Percentiles rank a stretch among this genome's conserved stretches.
These are phyloP conservation scores for Tonatia bakeri DNA, from an alignment of 2,113 vertebrate genomes.

Conservation along the genomic window DNA sequence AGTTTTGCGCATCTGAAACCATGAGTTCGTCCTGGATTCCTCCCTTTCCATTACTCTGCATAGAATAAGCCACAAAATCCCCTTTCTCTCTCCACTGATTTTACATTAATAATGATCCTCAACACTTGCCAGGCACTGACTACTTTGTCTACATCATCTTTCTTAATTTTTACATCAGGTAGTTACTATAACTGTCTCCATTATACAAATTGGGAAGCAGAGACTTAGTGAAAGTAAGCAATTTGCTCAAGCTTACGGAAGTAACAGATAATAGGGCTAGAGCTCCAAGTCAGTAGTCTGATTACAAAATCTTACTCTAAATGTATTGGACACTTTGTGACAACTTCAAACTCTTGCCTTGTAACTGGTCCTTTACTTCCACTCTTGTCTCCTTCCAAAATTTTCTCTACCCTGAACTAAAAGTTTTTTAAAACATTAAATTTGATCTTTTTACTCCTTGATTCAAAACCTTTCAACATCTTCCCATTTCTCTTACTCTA, in stretches of 20 bases:
- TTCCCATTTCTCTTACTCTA: neutral
- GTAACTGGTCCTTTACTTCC: neutral
- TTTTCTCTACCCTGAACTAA: neutral
- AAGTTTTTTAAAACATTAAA: neutral
- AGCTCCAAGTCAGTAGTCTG: neutral
- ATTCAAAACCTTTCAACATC: neutral
- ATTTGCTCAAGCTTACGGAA: neutral
- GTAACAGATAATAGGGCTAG: neutral
- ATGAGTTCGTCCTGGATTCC: neutral
- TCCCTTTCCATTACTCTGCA: neutral
- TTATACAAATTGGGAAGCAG: neutral
- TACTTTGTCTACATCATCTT: neutral
- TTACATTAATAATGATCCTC: neutral
- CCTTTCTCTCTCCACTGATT: neutral
- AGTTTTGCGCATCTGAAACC: neutral
- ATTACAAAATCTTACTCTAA: neutral
- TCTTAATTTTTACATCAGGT: neutral
- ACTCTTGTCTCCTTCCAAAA: neutral
- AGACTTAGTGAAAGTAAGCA: neutral
- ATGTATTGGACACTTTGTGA: neutral
- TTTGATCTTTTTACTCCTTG: neutral
- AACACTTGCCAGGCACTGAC: neutral
- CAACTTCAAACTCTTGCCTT: neutral
- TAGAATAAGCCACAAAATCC: neutral
- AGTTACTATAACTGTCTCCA: neutral